These are phyloP conservation scores for Delichon dasypus DNA, from an alignment of 2,797 vertebrate genomes.

Conservation along the genomic window DNA sequence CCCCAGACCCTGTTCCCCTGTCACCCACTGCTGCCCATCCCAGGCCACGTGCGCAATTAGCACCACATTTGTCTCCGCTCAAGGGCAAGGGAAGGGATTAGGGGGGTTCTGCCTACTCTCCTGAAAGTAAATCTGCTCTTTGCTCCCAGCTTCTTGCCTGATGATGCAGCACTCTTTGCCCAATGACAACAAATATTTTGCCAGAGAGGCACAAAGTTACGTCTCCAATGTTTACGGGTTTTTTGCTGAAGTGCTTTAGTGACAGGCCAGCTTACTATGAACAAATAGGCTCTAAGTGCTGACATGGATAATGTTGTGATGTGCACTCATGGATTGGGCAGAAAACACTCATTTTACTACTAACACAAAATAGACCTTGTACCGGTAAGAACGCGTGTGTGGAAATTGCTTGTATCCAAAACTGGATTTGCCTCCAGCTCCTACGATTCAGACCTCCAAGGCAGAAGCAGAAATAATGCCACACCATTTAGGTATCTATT, in stretches of 20 bases:
- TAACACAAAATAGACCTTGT: neutral
- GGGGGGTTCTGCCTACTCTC: neutral
- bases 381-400: rapidly evolving
- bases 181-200: neutral
- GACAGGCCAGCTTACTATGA: neutral
- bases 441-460: neutral
- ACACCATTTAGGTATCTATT: neutral
- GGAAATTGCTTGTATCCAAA: neutral
- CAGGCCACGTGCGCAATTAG: neutral
- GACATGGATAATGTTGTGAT: neutral
- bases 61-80: rapidly evolving
- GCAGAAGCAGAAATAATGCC: neutral
- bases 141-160: neutral
- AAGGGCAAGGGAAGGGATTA: neutral
- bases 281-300: neutral
- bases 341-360: neutral
- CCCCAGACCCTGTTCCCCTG: neutral
- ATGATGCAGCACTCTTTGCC: neutral
- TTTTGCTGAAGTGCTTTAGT: neutral
- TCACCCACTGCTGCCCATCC: neutral
- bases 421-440: neutral
- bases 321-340: neutral
- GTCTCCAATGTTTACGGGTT: neutral
- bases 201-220: neutral
- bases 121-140: neutral